Evolutionary conservation across 2,888 invertebrate genomes (phyloP), one percentile per base, ranked within the genome.

Genomic region (Willowsia nigromaculata): DNA sequence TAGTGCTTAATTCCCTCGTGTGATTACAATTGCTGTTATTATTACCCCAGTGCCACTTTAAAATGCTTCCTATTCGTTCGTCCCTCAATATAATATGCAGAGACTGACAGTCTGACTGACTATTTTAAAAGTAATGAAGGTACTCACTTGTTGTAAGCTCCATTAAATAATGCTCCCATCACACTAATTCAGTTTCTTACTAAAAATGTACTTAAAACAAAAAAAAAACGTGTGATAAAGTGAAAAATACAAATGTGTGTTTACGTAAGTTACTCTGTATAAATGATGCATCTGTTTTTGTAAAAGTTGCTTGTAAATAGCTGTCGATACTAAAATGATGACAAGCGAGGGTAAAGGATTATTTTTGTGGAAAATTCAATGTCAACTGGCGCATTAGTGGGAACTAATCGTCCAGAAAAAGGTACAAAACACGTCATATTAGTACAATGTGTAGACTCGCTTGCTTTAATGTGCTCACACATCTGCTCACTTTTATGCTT

Each of bases 271-370:
- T 68, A 68, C 30, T 40, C 27, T 74, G 15, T 47, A 74, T 47
- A 47, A 47, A 74, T 47, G 25, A 47, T 2, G n/a, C 25, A 47
- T 47, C 47, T 47, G 47, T 74, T 74, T 50, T 43, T 71, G 18
- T 71, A 43, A 71, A 25, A 22, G 6, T 74, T 78, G 4, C 33
- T 33, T 15, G 15, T 33, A 78, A 40, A 68, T 11, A 59, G 43
- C 85, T 85, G 85, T 85, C 85, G 76, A 85, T 50, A 62, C n/a
- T 7, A 40, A 27, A 62, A 25, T 76, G 76, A 85, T 85, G 76
- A 85, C 85, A 85, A 85, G 85, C 59, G 22, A 47, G 59, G 76
- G 56, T 85, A 85, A 85, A 85, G 85, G 85, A 85, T 85, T 76
- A 84, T 27, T 27, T 50, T 65, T 56, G 78, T 43, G 74, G 74